Evolutionary conservation across 1,140 invertebrate genomes (phyloP), one percentile per base, ranked within the genome.

Genomic region (Temnothorax curvispinosus): DNA sequence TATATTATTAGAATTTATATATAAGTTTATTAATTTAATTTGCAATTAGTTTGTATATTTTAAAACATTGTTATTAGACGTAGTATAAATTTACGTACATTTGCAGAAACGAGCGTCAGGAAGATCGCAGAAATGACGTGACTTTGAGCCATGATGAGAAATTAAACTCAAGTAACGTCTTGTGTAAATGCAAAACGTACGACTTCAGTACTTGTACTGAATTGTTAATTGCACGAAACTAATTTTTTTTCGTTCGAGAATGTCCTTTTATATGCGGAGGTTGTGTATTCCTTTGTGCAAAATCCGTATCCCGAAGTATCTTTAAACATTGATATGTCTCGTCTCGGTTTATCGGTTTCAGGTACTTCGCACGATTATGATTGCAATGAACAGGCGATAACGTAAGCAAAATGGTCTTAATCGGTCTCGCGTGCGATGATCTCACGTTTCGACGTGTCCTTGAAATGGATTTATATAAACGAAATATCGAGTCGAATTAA

Each of bases 291-390:
- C 2, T 38, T 64, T 27, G 8, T 18, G 5, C 47, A 5, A 74
- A 69, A 69, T 54, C 3, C 41, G 44, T 65, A 3, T 54, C 27
- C 27, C 32, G n/a, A 60, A 8, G 8, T 50, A 35, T 27, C 21
- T 41, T 67, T 52, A 78, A 78, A 85, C 74, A 78, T 50, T 64
- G 82, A 85, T 54, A 67, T 35, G 38, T 44, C 74, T 85, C 38
- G 60, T 65, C 13, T 13, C 11, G 13, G 1, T 44, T 82, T 4
- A 47, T 58, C 27, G 13, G 8, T 77, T 85, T 44, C 65, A 9
- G 21, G 11, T 50, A 75, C 27, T 4, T 38, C n/a, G n/a, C 82
- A 78, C 82, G 82, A 56, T 18, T 77, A 1, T 13, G 54, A 76
- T 44, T 65, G 15, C 18, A 62, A 6, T 58, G 32, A 11, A n/a